Base-by-base conservation (phyloP, 2,797 vertebrate species). In the Sebastiscus tertius region DNA sequence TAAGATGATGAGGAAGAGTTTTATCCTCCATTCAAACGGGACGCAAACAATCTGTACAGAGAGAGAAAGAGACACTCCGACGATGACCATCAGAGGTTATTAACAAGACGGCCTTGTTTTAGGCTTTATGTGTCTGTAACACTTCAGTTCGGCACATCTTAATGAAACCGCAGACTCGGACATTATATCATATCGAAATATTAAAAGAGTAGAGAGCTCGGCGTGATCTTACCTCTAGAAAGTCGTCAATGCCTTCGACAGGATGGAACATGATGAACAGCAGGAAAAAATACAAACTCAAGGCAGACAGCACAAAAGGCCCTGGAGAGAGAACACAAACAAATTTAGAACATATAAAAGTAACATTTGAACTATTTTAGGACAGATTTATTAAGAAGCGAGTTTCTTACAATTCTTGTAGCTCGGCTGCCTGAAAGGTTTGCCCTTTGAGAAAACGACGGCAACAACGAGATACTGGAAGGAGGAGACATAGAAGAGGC, bases 401-500 rank as follows among this genome's bases (percentile, higher is more conserved):
- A 6, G 24, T 16, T 18, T 72, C 97, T 93, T 95, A 99, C 99
- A 96, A 76, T 99, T 99, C 89, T 97, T 99, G 94, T 98, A 99
- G 96, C 96, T 97, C 5, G 98, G 98, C 88, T 99, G 97, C 80
- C 99, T 96, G 91, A 99, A 99, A 49, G 99, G 99, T 93, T 97
- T 99, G 89, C 99, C 99, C 95, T 99, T 99, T 87, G 98, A 99
- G 95, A 99, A 99, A 81, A 97, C 96, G 33, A 99, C 87, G 56
- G 98, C 98, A 74, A 99, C 97, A 55, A 97, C 97, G 89, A 99
- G 97, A 96, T 99, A 99, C 94, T 99, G 99, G 94, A 99, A 99
- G 87, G 94, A 96, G 85, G 99, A 99, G 91, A 99, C 92, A 89
- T 97, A 99, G 94, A 99, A 99, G 75, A 99, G 93, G 79, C 98